Conservation (phyloP, 2,888 invertebrate species). For the Branchinecta sandiegonensis region DNA sequence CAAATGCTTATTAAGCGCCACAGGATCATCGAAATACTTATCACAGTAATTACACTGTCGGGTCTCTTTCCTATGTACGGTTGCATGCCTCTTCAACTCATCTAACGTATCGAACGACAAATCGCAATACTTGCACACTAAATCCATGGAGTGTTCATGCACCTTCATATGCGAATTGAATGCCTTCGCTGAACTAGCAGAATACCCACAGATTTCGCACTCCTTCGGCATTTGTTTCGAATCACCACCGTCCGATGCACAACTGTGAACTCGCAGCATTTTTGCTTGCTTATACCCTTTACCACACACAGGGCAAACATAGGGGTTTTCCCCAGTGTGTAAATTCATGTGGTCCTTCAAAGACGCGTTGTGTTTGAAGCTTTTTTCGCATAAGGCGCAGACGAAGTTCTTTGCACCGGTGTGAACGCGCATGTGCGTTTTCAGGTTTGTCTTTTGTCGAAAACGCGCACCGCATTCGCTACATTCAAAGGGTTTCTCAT, state of each 20-base stretch:
- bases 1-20: background rate
- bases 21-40: conserved; percentile 8
- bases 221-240: background rate
- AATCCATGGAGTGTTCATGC: background rate
- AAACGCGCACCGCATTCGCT: conserved; percentile 12
- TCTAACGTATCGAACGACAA: background rate
- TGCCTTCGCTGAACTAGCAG: background rate
- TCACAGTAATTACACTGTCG: conserved; percentile 9
- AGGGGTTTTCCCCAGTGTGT: background rate
- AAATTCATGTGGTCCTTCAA: background rate
- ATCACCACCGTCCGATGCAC: background rate
- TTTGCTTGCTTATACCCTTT: background rate
- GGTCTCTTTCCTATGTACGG: background rate
- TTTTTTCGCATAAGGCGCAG: background rate
- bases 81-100: background rate
- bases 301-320: background rate
- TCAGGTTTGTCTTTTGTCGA: background rate
- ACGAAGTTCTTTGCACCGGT: background rate
- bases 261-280: conserved; percentile 1
- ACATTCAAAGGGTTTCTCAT: conserved; percentile 13
- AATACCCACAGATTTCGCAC: background rate
- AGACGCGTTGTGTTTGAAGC: background rate
- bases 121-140: background rate
- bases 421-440: background rate
- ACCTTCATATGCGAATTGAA: background rate